Evolutionary conservation across 2,113 vertebrate species (phyloP), one percentile per base, ranked within the genome.

Genomic region (Ptilorrhoa leucosticta): DNA sequence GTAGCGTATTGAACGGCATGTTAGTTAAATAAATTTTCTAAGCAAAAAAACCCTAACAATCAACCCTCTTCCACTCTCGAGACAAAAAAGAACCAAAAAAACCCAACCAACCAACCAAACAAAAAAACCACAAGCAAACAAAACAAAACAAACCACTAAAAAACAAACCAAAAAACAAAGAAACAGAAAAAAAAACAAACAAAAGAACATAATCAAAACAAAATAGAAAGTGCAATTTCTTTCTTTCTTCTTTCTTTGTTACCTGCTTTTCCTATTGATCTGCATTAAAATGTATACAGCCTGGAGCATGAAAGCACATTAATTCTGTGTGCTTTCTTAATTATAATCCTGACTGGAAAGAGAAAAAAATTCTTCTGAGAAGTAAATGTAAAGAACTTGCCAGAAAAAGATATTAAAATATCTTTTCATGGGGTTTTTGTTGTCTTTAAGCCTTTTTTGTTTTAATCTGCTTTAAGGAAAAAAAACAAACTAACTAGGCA

Each of bases 11-110:
- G 26, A 87, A 56, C 0, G 2, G 2, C 10, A 27, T 69, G 6
- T 33, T 48, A 63, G 13, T 57, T 61, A 24, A 64, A 13, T 17
- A 61, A 65, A 50, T 9, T 76, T 89, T 64, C 40, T 37, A 80
- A 72, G 9, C 2, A 65, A 83, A 78, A 58, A 45, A 4, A 1
- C 5, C 4, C 2, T 47, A 75, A 80, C 3, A 23, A 63, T 44
- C 21, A 45, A 48, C 3, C 15, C 1, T 40, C 2, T 4, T 10
- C 8, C 3, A 26, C 15, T 2, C 8, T 7, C 0, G 0, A 23
- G 4, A 6, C 9, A 50, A 33, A 69, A 50, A 50, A 60, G 11
- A 14, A 9, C 6, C 13, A 11, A 27, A 81, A 54, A n/a, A 35
- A 24, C 2, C 33, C 31, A 48, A 50, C 24, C 24, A 26, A 28